Percentiles rank a stretch among this genome's conserved stretches.
Evolutionary conservation across 2,797 vertebrate genomes (phyloP).

Genomic region (Neosilurus mollespiculum): DNA sequence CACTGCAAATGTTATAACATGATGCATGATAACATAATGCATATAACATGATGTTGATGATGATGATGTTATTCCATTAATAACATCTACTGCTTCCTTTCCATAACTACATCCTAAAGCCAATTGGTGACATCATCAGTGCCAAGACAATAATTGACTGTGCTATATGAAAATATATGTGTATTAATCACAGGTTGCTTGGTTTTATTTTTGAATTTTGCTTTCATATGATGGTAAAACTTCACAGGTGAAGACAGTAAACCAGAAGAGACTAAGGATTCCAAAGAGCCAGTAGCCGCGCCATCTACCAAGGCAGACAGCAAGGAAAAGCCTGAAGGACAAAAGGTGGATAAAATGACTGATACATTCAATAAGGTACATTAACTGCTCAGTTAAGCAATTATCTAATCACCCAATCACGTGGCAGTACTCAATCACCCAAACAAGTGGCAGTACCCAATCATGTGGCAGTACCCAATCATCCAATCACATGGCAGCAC

Average conservation of each 20-base stretch:
- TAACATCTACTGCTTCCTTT: conserved; percentile 27
- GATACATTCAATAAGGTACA: conserved; percentile 1
- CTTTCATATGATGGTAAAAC: conserved; percentile 13
- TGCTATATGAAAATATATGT: not conserved
- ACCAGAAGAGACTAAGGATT: conserved; percentile 58
- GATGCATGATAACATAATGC: no score
- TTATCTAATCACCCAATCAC: not conserved
- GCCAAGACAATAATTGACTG: not conserved
- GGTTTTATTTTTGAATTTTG: not conserved
- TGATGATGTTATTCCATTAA: conserved; percentile 35
- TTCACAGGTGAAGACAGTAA: conserved; percentile 61
- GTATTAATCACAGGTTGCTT: not conserved
- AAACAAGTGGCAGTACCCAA: no score
- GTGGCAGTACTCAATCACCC: not conserved
- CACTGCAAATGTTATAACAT: conserved; percentile 37
- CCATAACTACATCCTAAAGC: conserved; percentile 35
- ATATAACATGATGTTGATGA: conserved; percentile 30
- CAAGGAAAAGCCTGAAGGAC: conserved; percentile 42
- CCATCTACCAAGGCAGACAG: conserved; percentile 47
- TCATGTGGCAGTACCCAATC: not conserved
- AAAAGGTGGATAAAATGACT: conserved; percentile 52
- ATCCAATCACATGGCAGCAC: no score
- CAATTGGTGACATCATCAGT: not conserved
- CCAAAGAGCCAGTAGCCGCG: conserved; percentile 56
- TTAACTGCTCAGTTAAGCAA: not conserved